Evolutionary conservation across 2,888 invertebrate species (phyloP).

Genomic region (Thymelicus sylvestris): DNA sequence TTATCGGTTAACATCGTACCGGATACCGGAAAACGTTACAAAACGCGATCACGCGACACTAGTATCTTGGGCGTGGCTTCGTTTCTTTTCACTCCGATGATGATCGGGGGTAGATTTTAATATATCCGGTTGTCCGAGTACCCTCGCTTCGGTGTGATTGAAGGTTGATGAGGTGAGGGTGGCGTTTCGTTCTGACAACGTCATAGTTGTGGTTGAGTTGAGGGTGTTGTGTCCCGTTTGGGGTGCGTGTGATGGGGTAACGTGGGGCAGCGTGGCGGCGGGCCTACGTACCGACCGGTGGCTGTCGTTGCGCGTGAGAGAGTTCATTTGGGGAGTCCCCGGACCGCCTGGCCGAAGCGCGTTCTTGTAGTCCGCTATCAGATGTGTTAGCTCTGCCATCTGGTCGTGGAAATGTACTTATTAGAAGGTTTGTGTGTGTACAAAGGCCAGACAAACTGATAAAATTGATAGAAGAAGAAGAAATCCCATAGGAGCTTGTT

Average conservation of each 20-base stretch:
- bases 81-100: slow-evolving; percentile 77
- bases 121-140: slow-evolving; percentile 84
- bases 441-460: no score
- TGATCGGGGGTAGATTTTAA: slow-evolving; percentile 94
- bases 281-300: slow-evolving; percentile 85
- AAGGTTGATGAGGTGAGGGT: slow-evolving; percentile 69
- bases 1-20: background rate
- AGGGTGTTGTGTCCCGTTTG: slow-evolving; percentile 80
- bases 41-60: slow-evolving; percentile 68
- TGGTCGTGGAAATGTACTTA: slow-evolving; percentile 52
- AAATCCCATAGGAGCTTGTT: no score
- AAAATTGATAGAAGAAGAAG: no score
- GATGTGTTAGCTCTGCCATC: slow-evolving; percentile 95
- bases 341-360: slow-evolving; percentile 91
- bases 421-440: background rate
- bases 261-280: slow-evolving; percentile 69
- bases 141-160: slow-evolving; percentile 59
- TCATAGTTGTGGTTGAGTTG: slow-evolving; percentile 82
- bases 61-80: slow-evolving; percentile 68
- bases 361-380: slow-evolving; percentile 98
- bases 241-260: slow-evolving; percentile 66
- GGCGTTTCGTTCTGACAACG: slow-evolving; percentile 73
- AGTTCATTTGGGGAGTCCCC: slow-evolving; percentile 92
- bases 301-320: slow-evolving; percentile 89
- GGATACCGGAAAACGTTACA: background rate